Evolutionary conservation across 2,888 invertebrate species (phyloP).

Genomic region (Brachyptera putata): DNA sequence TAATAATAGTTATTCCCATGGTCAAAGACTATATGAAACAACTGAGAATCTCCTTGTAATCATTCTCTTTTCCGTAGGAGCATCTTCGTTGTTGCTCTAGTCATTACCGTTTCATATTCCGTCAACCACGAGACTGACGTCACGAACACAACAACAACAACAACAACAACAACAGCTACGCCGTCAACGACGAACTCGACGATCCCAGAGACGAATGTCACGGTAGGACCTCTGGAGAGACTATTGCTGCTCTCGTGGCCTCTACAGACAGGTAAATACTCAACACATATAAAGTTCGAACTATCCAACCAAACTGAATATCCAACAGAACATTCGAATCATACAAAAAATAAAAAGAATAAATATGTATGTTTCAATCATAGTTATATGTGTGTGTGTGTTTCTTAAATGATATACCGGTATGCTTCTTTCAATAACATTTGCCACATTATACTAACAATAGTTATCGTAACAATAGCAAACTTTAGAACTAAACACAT

Average conservation of each 20-base stretch:
- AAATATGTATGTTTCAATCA: no score
- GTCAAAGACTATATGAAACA: neutral
- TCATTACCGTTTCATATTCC: constrained; percentile 54
- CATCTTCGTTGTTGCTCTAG: constrained; percentile 50
- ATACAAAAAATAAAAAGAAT: no score
- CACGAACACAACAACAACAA: constrained; percentile 36
- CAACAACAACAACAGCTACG: constrained; percentile 30
- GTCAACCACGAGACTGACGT: constrained; percentile 39
- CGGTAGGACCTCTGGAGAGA: constrained; percentile 36
- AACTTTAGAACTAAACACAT: no score
- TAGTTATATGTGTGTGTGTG: no score
- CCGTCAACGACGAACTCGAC: constrained; percentile 21
- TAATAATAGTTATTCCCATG: neutral
- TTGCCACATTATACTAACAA: no score
- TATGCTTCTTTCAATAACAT: no score
- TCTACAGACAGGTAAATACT: constrained; percentile 46
- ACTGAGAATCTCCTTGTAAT: neutral
- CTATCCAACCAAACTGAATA: no score
- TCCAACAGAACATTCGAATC: no score
- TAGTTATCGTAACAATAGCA: no score
- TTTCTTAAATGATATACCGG: no score
- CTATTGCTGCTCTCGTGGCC: constrained; percentile 47
- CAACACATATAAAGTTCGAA: no score
- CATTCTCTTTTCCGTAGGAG: neutral
- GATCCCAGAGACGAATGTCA: no score